A percentile compares a stretch with the other conserved stretches of the same genome.
phyloP scores from a whole-genome alignment of 1,140 invertebrate species.

The Steinernema khuongi region DNA sequence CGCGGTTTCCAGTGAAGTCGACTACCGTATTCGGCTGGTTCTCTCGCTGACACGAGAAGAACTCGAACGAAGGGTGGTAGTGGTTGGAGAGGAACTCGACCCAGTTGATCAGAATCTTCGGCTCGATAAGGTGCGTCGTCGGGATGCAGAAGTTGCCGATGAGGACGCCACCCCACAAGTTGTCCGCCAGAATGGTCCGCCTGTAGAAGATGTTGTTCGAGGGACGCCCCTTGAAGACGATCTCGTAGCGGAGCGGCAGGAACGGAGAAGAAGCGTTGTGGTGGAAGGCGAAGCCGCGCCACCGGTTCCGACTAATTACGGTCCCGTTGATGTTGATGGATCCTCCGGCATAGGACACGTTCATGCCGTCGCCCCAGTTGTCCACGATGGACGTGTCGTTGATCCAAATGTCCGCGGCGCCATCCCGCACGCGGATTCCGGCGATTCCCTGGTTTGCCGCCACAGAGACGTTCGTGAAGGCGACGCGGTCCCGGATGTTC shows the following conservation, averaged over 20 bases:
- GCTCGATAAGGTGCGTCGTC: conserved; percentile 74
- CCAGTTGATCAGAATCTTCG: conserved; percentile 61
- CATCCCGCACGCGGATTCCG: conserved; percentile 73
- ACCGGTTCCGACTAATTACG: conserved; percentile 47
- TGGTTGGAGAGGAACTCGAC: conserved; percentile 52
- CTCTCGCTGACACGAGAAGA: conserved; percentile 48
- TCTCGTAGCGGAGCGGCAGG: conserved; percentile 50
- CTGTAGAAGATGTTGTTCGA: conserved; percentile 56
- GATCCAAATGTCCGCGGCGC: conserved; percentile 68
- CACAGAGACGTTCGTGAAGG: conserved; percentile 65
- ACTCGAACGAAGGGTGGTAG: conserved; percentile 54
- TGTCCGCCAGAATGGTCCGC: conserved; percentile 47
- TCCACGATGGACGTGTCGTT: conserved; percentile 77
- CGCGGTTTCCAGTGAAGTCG: conserved; percentile 49
- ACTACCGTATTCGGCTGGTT: conserved; percentile 27
- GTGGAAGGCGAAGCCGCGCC: conserved; percentile 56
- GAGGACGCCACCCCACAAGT: conserved; percentile 69
- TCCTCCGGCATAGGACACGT: conserved; percentile 59
- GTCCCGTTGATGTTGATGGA: conserved; percentile 58
- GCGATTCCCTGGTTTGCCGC: conserved; percentile 82
- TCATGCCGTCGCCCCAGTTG: conserved; percentile 68
- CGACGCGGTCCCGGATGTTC: conserved; percentile 47
- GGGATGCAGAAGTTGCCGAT: conserved; percentile 70
- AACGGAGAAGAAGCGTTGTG: conserved; percentile 49
- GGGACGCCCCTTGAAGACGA: conserved; percentile 56